Evolutionary conservation across 2,797 vertebrate genomes (phyloP).

Genomic region (Oceanodroma leucorhoa): DNA sequence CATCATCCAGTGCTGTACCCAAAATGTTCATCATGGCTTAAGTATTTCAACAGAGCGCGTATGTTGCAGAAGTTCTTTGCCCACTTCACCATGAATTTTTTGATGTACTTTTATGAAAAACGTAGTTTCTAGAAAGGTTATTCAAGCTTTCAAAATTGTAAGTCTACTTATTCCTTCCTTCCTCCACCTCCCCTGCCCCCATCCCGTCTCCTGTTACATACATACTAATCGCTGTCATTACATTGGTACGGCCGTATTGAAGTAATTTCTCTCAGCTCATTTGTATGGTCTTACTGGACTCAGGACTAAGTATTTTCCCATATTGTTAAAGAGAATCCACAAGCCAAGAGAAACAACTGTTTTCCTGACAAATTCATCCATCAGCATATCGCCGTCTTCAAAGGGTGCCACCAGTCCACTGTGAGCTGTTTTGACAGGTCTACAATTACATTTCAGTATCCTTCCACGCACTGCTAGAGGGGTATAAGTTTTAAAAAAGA

Average conservation of each 20-base stretch:
- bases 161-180: not conserved
- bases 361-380: constrained; percentile 8
- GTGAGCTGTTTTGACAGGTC: not conserved
- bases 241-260: not conserved
- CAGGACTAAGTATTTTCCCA: not conserved
- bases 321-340: not conserved
- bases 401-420: not conserved
- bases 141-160: not conserved
- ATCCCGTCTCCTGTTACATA: not conserved
- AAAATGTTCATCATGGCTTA: not conserved
- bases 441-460: not conserved
- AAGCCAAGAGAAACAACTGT: constrained; percentile 18
- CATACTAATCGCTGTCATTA: not conserved
- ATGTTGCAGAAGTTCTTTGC: not conserved
- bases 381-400: not conserved
- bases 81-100: not conserved
- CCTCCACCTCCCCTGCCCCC: not conserved
- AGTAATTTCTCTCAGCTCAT: not conserved
- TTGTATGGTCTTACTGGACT: not conserved
- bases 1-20: not conserved
- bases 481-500: not conserved
- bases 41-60: not conserved
- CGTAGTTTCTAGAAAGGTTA: not conserved
- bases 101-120: not conserved
- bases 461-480: not conserved